A percentile compares a stretch with the other conserved stretches of the same genome.
phyloP scores from a whole-genome alignment of 92 coral and sea anemone genomes.

The Heliopora coerulea region DNA sequence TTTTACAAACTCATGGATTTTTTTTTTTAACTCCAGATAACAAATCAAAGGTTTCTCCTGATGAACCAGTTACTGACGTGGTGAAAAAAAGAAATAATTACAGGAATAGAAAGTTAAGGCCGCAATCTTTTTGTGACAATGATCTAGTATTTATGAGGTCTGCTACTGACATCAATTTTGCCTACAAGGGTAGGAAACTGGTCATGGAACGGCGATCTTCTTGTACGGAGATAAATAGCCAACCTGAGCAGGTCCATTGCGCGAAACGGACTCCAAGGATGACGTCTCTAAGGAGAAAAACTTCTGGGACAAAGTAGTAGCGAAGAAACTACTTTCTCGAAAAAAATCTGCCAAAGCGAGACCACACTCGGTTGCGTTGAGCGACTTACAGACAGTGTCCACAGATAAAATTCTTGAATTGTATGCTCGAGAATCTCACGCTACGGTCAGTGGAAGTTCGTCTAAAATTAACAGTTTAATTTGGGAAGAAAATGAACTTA shows the following conservation, averaged over 20 bases:
- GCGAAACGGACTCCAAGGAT: background rate
- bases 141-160: slow-evolving; percentile 31
- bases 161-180: slow-evolving; percentile 29
- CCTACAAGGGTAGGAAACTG: background rate
- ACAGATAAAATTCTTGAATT: slow-evolving; percentile 40
- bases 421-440: slow-evolving; percentile 35
- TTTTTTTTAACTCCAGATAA: background rate
- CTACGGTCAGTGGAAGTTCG: slow-evolving; percentile 1
- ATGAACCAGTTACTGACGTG: slow-evolving; percentile 1
- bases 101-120: slow-evolving; percentile 9
- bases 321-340: slow-evolving; percentile 35
- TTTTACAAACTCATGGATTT: too few relatives aligned
- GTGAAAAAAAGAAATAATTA: background rate
- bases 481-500: slow-evolving; percentile 17
- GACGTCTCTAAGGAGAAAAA: slow-evolving; percentile 3
- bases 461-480: slow-evolving; percentile 16
- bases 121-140: slow-evolving; percentile 33
- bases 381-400: slow-evolving; percentile 32
- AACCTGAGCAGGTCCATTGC: slow-evolving; percentile 6
- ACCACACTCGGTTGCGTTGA: slow-evolving; percentile 9
- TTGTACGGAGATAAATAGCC: slow-evolving; percentile 12
- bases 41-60: slow-evolving; percentile 20
- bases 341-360: slow-evolving; percentile 30
- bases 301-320: slow-evolving; percentile 41
- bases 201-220: slow-evolving; percentile 32